Conservation (phyloP, 2,888 invertebrate genomes). For the Terebella lapidaria region DNA sequence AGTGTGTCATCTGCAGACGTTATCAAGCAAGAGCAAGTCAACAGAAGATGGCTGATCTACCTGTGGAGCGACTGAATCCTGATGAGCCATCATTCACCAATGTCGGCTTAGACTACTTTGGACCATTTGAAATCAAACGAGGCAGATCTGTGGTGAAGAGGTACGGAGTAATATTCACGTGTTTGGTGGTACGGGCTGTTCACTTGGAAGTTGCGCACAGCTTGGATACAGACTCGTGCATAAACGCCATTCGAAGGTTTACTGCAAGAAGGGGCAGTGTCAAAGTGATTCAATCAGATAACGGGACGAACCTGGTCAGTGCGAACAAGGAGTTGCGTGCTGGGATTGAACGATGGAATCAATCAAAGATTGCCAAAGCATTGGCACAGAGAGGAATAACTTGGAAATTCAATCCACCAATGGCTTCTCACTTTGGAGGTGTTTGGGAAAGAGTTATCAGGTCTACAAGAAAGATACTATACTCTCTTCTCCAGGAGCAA, state of each 20-base stretch:
- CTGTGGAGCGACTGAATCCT: not conserved
- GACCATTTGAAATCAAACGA: constrained; percentile 22
- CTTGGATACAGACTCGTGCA: too few relatives aligned
- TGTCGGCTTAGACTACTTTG: constrained; percentile 24
- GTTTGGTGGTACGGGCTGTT: constrained; percentile 15
- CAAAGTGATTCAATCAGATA: too few relatives aligned
- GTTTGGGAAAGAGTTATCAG: constrained; percentile 9
- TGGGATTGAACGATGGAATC: constrained; percentile 5
- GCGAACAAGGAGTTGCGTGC: constrained; percentile 16
- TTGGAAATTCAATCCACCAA: constrained; percentile 2
- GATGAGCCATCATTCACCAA: constrained; percentile 1
- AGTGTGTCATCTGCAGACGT: not conserved
- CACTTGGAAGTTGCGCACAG: constrained; percentile 21
- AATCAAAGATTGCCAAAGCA: not conserved
- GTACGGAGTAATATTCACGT: too few relatives aligned
- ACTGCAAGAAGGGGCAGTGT: too few relatives aligned
- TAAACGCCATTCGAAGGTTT: too few relatives aligned
- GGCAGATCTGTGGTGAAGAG: too few relatives aligned
- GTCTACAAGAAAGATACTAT: too few relatives aligned
- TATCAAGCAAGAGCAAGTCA: not conserved
- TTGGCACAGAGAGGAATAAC: not conserved
- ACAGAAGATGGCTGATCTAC: constrained; percentile 7
- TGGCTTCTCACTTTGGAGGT: constrained; percentile 7
- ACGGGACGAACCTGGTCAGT: constrained; percentile 23
- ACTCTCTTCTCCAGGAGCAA: not conserved